These are phyloP conservation scores for Myanophis thanlyinensis DNA, from an alignment of 2,113 vertebrate genomes.

Conservation along the genomic window DNA sequence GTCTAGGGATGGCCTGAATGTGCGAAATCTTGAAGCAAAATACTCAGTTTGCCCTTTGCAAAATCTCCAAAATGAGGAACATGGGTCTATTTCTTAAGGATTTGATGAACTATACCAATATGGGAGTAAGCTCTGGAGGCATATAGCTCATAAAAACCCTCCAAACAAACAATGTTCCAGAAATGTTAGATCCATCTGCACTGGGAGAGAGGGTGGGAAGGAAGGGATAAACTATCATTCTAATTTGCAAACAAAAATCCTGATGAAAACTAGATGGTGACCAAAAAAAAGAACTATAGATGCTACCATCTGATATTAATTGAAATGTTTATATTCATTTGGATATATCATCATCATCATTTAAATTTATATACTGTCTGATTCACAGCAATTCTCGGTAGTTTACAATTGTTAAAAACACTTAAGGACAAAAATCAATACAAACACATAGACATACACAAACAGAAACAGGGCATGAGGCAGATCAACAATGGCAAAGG, in stretches of 20 bases:
- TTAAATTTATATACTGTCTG: background rate
- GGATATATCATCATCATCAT: background rate
- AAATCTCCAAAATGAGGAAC: background rate
- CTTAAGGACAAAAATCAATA: background rate
- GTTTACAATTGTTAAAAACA: background rate
- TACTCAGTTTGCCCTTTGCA: background rate
- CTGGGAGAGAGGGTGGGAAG: background rate
- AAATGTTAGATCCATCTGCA: background rate
- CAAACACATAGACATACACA: background rate
- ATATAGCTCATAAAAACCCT: background rate
- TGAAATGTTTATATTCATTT: background rate
- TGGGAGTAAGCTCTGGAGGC: background rate
- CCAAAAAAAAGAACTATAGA: background rate
- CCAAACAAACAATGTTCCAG: background rate
- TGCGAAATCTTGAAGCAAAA: background rate
- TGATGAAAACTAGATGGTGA: background rate
- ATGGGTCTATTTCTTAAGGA: background rate
- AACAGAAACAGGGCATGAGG: background rate
- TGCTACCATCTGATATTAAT: background rate
- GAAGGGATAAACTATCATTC: background rate
- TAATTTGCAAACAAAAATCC: background rate
- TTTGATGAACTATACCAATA: background rate
- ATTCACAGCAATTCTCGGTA: background rate
- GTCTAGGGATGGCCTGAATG: background rate
- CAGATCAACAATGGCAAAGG: background rate